These are phyloP conservation scores for Protomyctophum bolini DNA, from an alignment of 2,113 vertebrate genomes.

Conservation along the genomic window DNA sequence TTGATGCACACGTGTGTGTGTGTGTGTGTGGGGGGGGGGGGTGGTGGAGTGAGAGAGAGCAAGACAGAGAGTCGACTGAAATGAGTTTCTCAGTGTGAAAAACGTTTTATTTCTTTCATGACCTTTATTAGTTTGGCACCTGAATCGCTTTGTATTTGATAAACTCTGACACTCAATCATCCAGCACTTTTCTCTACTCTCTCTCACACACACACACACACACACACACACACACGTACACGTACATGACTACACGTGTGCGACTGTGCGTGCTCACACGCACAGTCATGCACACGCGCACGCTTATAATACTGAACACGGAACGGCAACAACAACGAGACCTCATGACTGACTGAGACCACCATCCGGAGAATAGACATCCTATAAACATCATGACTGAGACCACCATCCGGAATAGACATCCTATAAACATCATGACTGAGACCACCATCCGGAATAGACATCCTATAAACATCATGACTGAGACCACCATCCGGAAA, in stretches of 20 bases:
- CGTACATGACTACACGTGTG: slow-evolving; percentile 1
- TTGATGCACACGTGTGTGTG: background rate
- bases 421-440: background rate
- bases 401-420: background rate
- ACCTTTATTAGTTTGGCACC: background rate
- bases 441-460: background rate
- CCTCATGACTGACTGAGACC: background rate
- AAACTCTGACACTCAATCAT: background rate
- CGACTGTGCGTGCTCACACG: too few species aligned
- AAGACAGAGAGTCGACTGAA: background rate
- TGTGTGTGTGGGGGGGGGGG: background rate
- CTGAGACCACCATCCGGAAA: background rate
- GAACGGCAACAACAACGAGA: background rate
- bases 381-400: too few species aligned
- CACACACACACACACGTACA: background rate
- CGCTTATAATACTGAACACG: background rate
- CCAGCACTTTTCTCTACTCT: background rate
- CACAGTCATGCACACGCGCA: background rate
- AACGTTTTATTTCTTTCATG: background rate
- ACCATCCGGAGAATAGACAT: background rate
- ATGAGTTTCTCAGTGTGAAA: background rate
- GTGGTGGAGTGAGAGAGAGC: background rate
- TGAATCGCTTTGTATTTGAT: too few species aligned
- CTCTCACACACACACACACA: background rate
- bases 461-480: background rate